Conservation (phyloP, 2,797 vertebrate species). For the Adrianichthys oophorus region DNA sequence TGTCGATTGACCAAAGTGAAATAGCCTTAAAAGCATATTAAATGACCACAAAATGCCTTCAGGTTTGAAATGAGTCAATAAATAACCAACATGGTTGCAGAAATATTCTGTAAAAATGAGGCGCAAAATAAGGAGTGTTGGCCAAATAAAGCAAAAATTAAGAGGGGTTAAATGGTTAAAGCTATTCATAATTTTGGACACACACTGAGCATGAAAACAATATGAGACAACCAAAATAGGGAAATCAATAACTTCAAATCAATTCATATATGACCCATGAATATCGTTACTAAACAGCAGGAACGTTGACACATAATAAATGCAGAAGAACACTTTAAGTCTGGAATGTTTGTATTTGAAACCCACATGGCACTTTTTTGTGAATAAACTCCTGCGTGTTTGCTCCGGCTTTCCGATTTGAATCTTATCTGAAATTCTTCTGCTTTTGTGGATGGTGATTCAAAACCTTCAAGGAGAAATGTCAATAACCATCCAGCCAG, state of each 20-base stretch:
- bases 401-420: slow-evolving; percentile 1
- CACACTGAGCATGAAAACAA: too few species aligned
- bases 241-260: too few species aligned
- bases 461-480: slow-evolving; percentile 47
- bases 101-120: background rate
- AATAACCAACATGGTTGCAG: background rate
- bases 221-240: too few species aligned
- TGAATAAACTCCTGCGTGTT: background rate
- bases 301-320: too few species aligned
- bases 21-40: background rate
- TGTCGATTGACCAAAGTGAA: background rate
- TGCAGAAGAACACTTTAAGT: background rate
- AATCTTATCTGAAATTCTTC: slow-evolving; percentile 9
- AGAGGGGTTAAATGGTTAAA: too few species aligned
- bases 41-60: background rate
- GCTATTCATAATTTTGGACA: too few species aligned
- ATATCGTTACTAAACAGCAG: too few species aligned
- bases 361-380: background rate
- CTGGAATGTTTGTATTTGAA: background rate
- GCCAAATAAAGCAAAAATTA: too few species aligned
- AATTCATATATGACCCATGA: too few species aligned
- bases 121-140: background rate
- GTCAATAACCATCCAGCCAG: slow-evolving; percentile 61
- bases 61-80: background rate
- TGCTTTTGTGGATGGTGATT: slow-evolving; percentile 27